These are phyloP conservation scores for Alligator mississippiensis DNA, from an alignment of 2,113 vertebrate genomes.

Conservation along the genomic window DNA sequence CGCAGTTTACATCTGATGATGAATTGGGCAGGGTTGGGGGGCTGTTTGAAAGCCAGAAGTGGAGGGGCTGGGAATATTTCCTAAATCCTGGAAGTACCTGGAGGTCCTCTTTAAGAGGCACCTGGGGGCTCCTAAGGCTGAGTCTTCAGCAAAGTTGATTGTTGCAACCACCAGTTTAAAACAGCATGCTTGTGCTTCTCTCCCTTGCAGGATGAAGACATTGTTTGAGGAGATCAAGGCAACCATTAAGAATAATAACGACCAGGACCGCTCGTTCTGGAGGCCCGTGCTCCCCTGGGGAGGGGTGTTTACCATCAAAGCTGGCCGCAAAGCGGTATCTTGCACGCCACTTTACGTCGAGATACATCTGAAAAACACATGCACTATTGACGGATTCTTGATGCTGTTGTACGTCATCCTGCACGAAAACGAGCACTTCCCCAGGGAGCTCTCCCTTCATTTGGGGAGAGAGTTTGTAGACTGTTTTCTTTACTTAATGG, in stretches of 20 bases:
- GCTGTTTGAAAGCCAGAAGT: too few relatives aligned
- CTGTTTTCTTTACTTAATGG: constrained; percentile 90
- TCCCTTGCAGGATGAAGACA: constrained; percentile 84
- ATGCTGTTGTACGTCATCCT: constrained; percentile 92
- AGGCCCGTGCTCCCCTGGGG: constrained; percentile 92
- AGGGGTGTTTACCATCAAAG: constrained; percentile 88
- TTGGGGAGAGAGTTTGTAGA: constrained; percentile 88
- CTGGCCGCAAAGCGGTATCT: constrained; percentile 88
- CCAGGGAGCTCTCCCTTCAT: constrained; percentile 85
- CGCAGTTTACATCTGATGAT: too few relatives aligned
- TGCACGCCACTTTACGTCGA: constrained; percentile 89
- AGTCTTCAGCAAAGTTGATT: too few relatives aligned
- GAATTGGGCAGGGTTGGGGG: too few relatives aligned
- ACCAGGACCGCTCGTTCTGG: constrained; percentile 90
- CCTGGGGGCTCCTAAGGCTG: too few relatives aligned
- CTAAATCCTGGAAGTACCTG: too few relatives aligned
- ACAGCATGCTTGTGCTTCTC: neutral
- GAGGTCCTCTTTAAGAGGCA: too few relatives aligned
- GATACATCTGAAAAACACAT: constrained; percentile 90
- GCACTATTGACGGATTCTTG: constrained; percentile 92
- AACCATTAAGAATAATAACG: constrained; percentile 88
- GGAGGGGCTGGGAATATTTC: too few relatives aligned
- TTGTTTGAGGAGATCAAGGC: constrained; percentile 92
- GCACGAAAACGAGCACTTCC: constrained; percentile 86
- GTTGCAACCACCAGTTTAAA: too few relatives aligned